Base-by-base conservation (phyloP, 92 coral and sea anemone species). In the Porites rus region DNA sequence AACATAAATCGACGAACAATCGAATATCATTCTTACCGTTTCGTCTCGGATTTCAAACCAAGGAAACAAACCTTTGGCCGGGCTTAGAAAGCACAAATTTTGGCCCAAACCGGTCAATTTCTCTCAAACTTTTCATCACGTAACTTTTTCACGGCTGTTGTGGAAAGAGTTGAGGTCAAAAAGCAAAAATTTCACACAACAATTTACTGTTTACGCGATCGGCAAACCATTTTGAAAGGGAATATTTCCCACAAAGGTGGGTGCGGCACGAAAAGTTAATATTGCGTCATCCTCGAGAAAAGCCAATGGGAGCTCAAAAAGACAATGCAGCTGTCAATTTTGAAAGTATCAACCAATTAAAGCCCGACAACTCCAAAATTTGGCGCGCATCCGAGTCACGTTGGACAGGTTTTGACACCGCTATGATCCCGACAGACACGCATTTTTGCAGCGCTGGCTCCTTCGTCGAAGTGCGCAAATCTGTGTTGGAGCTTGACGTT, bases 291-390 rank as follows among this genome's bases (percentile, higher is more conserved):
- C 69, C 24, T 54, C 20, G 24, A 7, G 56, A 56, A 11, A 46
- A 74, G 65, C 87, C 87, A 83, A 83, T 83, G 52, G 74, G 53
- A 74, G 69, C n/a, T 50, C 51, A 53, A 43, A 83, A 83, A 83
- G 61, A 83, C 87, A 74, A 83, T 46, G 13, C 53, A 1, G 52
- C 72, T 83, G 87, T 83, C 87, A 83, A 64, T 43, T 73, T 19
- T 9, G 14, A 1, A 20, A 28, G 21, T 61, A 74, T 73, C 63
- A 61, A 59, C 87, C 87, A 83, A 83, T 83, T 46, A 64, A 1
- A 62, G 13, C 62, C n/a, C 87, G 87, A 83, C 80, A 83, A 83
- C 87, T 73, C 80, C 62, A 6, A 8, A 21, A 58, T 25, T 73
- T 38, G 61, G 79, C 87, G 80, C 72, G 25, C 64, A 31, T 16